Evolutionary conservation across 2,888 invertebrate genomes (phyloP), one percentile per base, ranked within the genome.

Genomic region (Dicranocentrus wangi): DNA sequence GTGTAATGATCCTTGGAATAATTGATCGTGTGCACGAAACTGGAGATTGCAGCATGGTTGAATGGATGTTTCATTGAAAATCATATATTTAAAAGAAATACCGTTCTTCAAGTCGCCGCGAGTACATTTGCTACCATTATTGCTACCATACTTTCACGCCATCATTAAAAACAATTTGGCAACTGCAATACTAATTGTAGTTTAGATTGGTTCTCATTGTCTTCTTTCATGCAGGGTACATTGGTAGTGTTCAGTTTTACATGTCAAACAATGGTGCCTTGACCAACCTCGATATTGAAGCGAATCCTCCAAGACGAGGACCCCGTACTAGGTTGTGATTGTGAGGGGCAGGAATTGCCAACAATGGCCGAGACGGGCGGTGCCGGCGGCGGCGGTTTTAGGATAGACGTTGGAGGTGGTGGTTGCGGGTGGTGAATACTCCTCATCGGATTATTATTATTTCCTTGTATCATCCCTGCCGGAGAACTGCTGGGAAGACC

Each of bases 241-340:
- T n/a, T n/a, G n/a, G n/a, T n/a, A n/a, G n/a, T n/a, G n/a, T n/a
- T n/a, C n/a, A n/a, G 17, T 47, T 47, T 8, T 47, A 47, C n/a
- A 47, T 55, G 21, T 81, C 79, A 86, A 25, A 85, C 86, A 58
- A 83, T 79, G 42, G 86, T 86, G 23, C 86, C 86, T 72, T 84
- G 85, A 84, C 86, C 86, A 71, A 86, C 86, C 86, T 86, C 86
- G 71, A 86, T 82, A 72, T 86, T 86, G 82, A 86, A 86, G 66
- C 86, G 79, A 66, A 86, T 86, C 82, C 82, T 85, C 86, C 86
- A 86, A 23, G 86, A 76, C 15, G 86, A 84, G 39, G 84, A 84
- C 21, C 68, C 79, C n/a, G 82, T 60, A 17, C 77, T 66, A n/a
- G 77, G 66, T 60, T 65, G 55, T 25, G 65, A 51, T 61, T 58